phyloP scores from a whole-genome alignment of 2,113 vertebrate genomes.

The Centropus bengalensis region DNA sequence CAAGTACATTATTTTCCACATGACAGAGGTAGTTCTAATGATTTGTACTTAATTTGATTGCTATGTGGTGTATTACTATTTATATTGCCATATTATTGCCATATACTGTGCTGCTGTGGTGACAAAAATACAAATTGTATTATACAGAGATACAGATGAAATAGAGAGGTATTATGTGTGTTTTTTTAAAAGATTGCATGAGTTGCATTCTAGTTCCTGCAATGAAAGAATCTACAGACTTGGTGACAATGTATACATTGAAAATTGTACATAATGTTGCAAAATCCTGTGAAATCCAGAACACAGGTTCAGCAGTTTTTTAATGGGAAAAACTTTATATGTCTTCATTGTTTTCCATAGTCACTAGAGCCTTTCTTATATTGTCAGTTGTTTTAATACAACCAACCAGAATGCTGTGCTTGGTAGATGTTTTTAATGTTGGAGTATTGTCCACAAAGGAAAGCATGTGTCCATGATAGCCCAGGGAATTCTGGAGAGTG shows the following conservation, averaged over 20 bases:
- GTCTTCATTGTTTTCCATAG: not conserved
- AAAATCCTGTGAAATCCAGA: not conserved
- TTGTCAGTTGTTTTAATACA: not conserved
- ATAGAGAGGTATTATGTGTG: not conserved
- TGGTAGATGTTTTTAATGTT: not conserved
- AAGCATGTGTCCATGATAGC: not conserved
- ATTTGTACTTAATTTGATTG: constrained; percentile 56
- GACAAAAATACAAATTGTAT: not conserved
- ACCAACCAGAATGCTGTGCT: not conserved
- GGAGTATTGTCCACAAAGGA: not conserved
- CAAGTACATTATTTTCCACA: constrained; percentile 57
- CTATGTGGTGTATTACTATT: constrained; percentile 31
- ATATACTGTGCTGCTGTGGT: not conserved
- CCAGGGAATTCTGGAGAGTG: not conserved
- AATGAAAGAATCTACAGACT: not conserved
- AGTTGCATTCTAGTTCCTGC: not conserved
- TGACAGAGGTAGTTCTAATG: constrained; percentile 59
- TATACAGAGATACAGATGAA: not conserved
- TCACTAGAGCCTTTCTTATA: not conserved
- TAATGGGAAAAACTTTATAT: not conserved
- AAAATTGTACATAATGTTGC: not conserved
- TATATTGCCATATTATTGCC: constrained; percentile 34
- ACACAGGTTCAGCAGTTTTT: not conserved
- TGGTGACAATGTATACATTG: not conserved
- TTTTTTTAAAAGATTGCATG: not conserved